These are phyloP conservation scores for Patella vulgata DNA, from an alignment of 1,140 invertebrate species.

Conservation along the genomic window DNA sequence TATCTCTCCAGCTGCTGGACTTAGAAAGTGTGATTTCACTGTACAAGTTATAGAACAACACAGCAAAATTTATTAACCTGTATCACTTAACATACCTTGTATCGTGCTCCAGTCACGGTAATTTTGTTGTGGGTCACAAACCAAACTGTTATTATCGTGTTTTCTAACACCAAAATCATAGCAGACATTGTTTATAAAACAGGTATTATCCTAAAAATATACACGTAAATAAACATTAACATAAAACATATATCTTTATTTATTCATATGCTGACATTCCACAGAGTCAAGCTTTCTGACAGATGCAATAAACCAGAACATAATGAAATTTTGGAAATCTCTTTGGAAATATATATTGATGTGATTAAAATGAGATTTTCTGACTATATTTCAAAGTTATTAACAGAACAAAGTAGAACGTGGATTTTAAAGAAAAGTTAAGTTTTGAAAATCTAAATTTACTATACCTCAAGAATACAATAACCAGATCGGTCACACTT, in stretches of 20 bases:
- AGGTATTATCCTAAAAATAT: constrained; percentile 38
- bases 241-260: background rate
- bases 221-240: constrained; percentile 3
- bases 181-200: constrained; percentile 49
- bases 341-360: too few relatives aligned
- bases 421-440: too few relatives aligned
- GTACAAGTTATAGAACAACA: too few relatives aligned
- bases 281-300: background rate
- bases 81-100: constrained; percentile 33
- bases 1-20: too few relatives aligned
- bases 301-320: background rate
- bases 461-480: constrained; percentile 40
- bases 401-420: too few relatives aligned
- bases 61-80: too few relatives aligned
- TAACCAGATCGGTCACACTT: constrained; percentile 28
- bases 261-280: background rate
- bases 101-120: constrained; percentile 35
- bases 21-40: too few relatives aligned
- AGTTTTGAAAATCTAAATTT: too few relatives aligned
- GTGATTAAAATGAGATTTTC: too few relatives aligned
- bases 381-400: too few relatives aligned
- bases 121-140: constrained; percentile 43
- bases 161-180: constrained; percentile 36
- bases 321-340: background rate
- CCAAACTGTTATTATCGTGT: constrained; percentile 26